Evolutionary conservation across 2,888 invertebrate species (phyloP).

Genomic region (Camponotus fellah): DNA sequence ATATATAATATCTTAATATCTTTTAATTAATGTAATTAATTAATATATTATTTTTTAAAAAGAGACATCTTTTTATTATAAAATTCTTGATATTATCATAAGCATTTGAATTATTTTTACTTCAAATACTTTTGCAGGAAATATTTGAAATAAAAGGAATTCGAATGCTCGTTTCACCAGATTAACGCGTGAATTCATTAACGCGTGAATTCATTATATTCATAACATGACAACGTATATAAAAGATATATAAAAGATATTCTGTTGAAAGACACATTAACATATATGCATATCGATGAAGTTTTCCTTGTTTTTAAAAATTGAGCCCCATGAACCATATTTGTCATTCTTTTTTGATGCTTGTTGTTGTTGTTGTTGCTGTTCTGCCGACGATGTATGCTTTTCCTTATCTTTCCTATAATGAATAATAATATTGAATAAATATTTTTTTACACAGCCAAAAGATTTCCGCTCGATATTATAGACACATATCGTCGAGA

Average conservation of each 20-base stretch:
- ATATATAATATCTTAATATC: no score
- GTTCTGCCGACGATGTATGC: neutral
- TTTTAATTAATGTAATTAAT: no score
- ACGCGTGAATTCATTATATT: no score
- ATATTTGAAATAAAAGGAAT: neutral
- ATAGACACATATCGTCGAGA: no score
- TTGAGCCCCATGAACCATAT: constrained; percentile 91
- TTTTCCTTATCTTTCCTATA: constrained; percentile 80
- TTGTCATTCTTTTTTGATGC: constrained; percentile 80
- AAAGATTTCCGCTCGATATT: neutral
- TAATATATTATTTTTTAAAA: no score
- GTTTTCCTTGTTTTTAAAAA: constrained; percentile 91
- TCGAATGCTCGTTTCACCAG: neutral
- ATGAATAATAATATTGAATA: neutral
- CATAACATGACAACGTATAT: neutral
- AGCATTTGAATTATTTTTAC: neutral
- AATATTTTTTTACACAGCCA: neutral
- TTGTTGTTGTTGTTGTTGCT: constrained; percentile 83
- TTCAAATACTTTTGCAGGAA: neutral
- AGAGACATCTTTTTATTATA: no score
- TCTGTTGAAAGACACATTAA: constrained; percentile 75
- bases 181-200: constrained; percentile 19
- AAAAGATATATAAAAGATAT: no score
- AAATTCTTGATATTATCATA: neutral
- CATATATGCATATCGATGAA: constrained; percentile 91